Percentiles rank a stretch among this genome's conserved stretches.
These are phyloP conservation scores for Napeogenes inachia DNA, from an alignment of 2,888 invertebrate genomes.

Conservation along the genomic window DNA sequence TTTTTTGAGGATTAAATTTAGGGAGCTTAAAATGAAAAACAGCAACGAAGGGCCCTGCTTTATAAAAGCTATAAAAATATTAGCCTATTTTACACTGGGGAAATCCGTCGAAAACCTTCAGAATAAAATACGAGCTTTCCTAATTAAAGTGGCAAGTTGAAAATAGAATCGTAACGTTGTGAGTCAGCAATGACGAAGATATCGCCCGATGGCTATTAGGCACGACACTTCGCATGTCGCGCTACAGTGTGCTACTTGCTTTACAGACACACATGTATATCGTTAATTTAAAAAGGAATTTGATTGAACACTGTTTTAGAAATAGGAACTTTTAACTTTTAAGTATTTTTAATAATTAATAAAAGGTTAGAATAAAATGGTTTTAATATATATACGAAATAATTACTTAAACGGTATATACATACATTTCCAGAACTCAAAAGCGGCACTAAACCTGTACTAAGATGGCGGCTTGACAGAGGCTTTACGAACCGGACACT, in stretches of 20 bases:
- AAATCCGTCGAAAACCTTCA: conserved; percentile 7
- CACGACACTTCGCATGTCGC: conserved; percentile 22
- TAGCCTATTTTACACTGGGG: conserved; percentile 5
- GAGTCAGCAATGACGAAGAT: conserved; percentile 19
- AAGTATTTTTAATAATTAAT: no score
- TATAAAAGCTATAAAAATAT: background rate
- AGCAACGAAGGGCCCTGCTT: background rate
- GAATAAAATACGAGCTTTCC: conserved; percentile 11
- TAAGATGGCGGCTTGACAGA: background rate
- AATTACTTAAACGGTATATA: background rate
- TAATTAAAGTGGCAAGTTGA: conserved; percentile 17
- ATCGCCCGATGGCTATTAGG: conserved; percentile 10
- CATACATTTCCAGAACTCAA: background rate
- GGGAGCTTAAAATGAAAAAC: no score
- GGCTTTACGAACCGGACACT: conserved; percentile 2
- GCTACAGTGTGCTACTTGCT: conserved; percentile 8
- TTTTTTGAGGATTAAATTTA: no score
- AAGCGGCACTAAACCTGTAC: background rate
- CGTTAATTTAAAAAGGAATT: background rate
- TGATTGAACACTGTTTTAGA: background rate
- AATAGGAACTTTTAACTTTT: no score
- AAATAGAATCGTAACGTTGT: conserved; percentile 12
- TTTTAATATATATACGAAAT: background rate
- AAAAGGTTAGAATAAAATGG: no score
- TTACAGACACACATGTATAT: conserved; percentile 4